Percentiles rank a stretch among this genome's conserved stretches.
Conservation (phyloP, 1,140 invertebrate genomes). For the Drosophila virilis region DNA sequence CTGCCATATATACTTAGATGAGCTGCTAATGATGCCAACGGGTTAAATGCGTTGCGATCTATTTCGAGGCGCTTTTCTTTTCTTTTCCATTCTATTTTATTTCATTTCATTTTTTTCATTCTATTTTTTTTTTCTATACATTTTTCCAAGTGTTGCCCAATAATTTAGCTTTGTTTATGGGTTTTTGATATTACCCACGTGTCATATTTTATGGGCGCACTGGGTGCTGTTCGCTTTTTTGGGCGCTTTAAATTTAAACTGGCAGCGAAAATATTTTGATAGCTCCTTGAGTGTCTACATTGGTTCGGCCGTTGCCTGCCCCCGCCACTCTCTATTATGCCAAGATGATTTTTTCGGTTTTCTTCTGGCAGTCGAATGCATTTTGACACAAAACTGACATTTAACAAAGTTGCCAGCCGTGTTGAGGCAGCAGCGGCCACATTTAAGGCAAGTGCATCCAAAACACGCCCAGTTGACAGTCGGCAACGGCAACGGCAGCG, state of each 20-base stretch:
- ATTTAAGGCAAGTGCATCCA: conserved; percentile 31
- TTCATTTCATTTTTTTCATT: conserved; percentile 17
- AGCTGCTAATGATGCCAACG: conserved; percentile 81
- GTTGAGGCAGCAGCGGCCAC: conserved; percentile 51
- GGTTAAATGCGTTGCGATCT: conserved; percentile 73
- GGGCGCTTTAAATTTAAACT: conserved; percentile 58
- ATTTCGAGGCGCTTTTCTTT: conserved; percentile 47
- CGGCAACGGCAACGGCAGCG: conserved; percentile 18
- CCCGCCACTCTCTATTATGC: no score
- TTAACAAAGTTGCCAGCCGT: conserved; percentile 74
- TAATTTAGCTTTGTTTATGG: conserved; percentile 77
- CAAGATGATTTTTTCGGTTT: conserved; percentile 12
- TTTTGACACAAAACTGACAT: conserved; percentile 81
- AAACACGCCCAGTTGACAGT: conserved; percentile 70
- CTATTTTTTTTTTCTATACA: conserved; percentile 26
- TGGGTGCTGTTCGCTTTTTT: conserved; percentile 33
- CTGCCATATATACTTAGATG: conserved; percentile 19
- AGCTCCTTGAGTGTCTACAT: conserved; percentile 21
- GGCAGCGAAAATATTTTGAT: conserved; percentile 58
- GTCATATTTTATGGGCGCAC: conserved; percentile 70
- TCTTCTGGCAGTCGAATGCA: conserved; percentile 59
- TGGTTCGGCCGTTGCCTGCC: neutral
- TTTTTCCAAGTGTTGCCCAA: conserved; percentile 65
- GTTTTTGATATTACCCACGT: conserved; percentile 70
- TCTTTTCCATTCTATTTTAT: conserved; percentile 2